Evolutionary conservation across 2,797 vertebrate genomes (phyloP), one percentile per base, ranked within the genome.

Genomic region (Percopsis omiscomaycus): DNA sequence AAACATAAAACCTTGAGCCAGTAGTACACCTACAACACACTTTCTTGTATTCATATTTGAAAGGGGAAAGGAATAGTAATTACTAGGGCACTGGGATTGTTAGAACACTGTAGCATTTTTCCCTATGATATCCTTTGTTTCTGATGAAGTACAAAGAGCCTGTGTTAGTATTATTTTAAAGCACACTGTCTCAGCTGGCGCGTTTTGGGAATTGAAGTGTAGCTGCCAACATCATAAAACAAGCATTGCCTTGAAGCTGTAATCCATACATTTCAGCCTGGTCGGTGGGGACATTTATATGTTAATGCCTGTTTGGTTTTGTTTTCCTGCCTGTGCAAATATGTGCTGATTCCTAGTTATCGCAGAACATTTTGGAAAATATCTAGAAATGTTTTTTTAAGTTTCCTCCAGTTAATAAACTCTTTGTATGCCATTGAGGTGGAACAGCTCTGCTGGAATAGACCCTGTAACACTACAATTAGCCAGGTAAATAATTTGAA

Each of bases 301-400:
- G 74, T 72, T 83, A 87, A 89, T 89, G 64, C 45, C 53, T 68
- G 61, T 61, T 73, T 78, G 51, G 42, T 46, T 82, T 83, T 82
- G 57, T 82, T 64, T 66, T 66, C 68, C 30, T 58, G 52, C 57
- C 65, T 65, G 65, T 73, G 69, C 57, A 78, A 69, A 76, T 66
- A 73, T 72, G 53, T 73, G 47, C 49, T 79, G 61, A 66, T 48
- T 61, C 27, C 53, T 32, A 16, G 63, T 71, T 74, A 71, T 73
- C 77, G 37, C 54, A 66, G 51, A 73, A 47, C 55, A 44, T 22
- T 62, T 22, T 70, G 53, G 59, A 74, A 68, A 77, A 50, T 1
- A 9, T 71, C 71, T 62, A 80, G 12, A 60, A 32, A 77, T 70
- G 30, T 54, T 63, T 79, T 70, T 45, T 55, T 14, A 58, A 9